Conservation (phyloP, 2,888 invertebrate genomes). For the Aleiodes testaceus region DNA sequence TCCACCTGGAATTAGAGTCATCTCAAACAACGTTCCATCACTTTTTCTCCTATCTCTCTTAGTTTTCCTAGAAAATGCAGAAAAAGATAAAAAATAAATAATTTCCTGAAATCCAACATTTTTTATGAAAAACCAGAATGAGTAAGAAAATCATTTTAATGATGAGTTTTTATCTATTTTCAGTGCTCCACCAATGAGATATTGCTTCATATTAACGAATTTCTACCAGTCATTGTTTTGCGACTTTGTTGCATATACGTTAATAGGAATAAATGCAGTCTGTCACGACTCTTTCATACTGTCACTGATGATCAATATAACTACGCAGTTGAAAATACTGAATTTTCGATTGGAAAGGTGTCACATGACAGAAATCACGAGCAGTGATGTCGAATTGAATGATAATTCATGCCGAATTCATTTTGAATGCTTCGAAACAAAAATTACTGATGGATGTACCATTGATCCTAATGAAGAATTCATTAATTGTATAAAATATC, state of each 20-base stretch:
- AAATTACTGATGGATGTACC: slow-evolving; percentile 14
- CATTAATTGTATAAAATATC: slow-evolving; percentile 1
- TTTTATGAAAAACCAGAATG: too few species aligned
- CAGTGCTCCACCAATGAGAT: slow-evolving; percentile 10
- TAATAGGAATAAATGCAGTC: background rate
- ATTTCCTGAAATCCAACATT: too few species aligned
- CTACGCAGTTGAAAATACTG: slow-evolving; percentile 8
- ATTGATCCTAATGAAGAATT: slow-evolving; percentile 3
- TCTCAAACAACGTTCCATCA: too few species aligned
- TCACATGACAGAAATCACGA: background rate
- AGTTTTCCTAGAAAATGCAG: too few species aligned
- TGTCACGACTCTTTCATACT: slow-evolving; percentile 9
- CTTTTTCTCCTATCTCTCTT: too few species aligned
- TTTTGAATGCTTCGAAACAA: background rate
- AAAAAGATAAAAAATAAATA: too few species aligned
- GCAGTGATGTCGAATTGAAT: background rate
- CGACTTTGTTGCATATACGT: slow-evolving; percentile 16
- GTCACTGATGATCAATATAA: slow-evolving; percentile 1
- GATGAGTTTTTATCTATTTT: background rate
- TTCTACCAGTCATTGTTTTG: background rate
- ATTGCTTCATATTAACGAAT: slow-evolving; percentile 10
- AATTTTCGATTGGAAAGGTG: slow-evolving; percentile 20
- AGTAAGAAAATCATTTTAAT: too few species aligned
- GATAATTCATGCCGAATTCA: background rate
- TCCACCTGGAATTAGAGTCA: too few species aligned